These are phyloP conservation scores for Leucoraja erinaceus DNA, from an alignment of 2,113 vertebrate species.

Conservation along the genomic window DNA sequence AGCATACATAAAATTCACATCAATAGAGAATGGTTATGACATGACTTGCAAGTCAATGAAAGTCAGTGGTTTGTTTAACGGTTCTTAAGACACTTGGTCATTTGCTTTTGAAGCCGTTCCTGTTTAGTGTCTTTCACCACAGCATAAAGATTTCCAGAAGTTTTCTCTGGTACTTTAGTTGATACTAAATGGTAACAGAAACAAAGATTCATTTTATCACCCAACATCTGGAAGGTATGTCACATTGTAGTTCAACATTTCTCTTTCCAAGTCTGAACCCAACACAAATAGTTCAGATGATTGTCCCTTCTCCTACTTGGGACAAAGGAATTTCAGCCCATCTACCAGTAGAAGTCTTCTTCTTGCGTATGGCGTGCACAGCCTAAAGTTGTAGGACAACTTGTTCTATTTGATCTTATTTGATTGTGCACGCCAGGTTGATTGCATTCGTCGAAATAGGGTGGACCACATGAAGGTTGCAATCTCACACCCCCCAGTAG, in stretches of 20 bases:
- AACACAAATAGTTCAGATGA: conserved; percentile 7
- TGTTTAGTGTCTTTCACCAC: conserved; percentile 6
- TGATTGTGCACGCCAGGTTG: too few relatives aligned
- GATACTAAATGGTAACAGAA: neutral
- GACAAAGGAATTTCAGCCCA: neutral
- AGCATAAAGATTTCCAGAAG: conserved; percentile 31
- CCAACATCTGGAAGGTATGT: conserved; percentile 1
- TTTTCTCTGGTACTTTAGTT: conserved; percentile 11
- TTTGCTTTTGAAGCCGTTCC: conserved; percentile 23
- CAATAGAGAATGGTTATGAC: neutral
- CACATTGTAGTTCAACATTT: neutral
- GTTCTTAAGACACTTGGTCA: neutral
- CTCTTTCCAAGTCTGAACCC: neutral
- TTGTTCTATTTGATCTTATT: too few relatives aligned
- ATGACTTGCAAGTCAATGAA: neutral
- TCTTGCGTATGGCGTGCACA: too few relatives aligned
- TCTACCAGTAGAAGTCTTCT: neutral
- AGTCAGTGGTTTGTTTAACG: neutral
- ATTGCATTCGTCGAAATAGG: too few relatives aligned
- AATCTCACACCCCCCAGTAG: neutral
- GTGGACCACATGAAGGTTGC: too few relatives aligned
- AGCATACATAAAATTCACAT: neutral
- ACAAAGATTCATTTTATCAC: conserved; percentile 28
- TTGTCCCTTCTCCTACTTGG: neutral
- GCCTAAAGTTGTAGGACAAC: too few relatives aligned